Conservation (phyloP, 2,113 vertebrate genomes). For the Archocentrus centrarchus region DNA sequence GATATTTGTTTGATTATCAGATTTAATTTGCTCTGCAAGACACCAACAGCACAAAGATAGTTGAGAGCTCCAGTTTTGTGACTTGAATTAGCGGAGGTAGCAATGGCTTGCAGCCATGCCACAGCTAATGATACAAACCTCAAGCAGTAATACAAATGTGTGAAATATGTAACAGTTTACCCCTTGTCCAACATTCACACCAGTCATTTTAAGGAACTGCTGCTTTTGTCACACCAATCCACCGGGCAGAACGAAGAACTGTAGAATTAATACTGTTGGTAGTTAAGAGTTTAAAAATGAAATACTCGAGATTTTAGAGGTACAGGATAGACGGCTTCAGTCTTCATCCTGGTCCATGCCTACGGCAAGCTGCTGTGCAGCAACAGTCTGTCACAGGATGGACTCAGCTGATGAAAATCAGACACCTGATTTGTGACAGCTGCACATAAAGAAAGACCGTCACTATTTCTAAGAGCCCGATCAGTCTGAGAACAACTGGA, state of each 20-base stretch:
- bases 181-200: too few relatives aligned
- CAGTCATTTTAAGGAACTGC: too few relatives aligned
- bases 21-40: too few relatives aligned
- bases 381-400: constrained; percentile 48
- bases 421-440: constrained; percentile 69
- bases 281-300: not conserved
- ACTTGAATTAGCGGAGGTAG: too few relatives aligned
- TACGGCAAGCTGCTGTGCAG: constrained; percentile 19
- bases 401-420: constrained; percentile 61
- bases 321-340: not conserved
- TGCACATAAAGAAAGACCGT: constrained; percentile 49
- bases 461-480: constrained; percentile 36
- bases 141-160: too few relatives aligned
- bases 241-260: not conserved
- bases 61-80: too few relatives aligned
- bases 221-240: too few relatives aligned
- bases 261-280: too few relatives aligned
- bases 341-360: not conserved
- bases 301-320: not conserved
- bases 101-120: not conserved
- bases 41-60: too few relatives aligned
- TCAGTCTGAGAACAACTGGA: constrained; percentile 46
- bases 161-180: too few relatives aligned
- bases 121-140: not conserved
- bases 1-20: too few relatives aligned